Percentiles rank a stretch among this genome's conserved stretches.
These are phyloP conservation scores for Aphaenogaster floridana DNA, from an alignment of 1,140 invertebrate species.

Conservation along the genomic window DNA sequence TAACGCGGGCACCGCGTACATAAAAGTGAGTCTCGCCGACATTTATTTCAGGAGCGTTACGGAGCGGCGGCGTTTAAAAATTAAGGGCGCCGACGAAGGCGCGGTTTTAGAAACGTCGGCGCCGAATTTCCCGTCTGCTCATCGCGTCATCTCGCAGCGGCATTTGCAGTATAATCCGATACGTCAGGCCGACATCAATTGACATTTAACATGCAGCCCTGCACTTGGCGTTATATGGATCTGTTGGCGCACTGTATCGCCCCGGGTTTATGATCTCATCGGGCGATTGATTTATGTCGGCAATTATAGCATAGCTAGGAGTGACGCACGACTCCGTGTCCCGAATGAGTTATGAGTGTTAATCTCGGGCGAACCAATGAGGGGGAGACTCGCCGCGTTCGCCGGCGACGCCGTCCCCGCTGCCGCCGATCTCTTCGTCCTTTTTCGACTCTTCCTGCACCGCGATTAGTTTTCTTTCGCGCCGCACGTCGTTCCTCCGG, in stretches of 20 bases:
- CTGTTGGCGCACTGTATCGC: slow-evolving; percentile 83
- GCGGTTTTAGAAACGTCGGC: slow-evolving; percentile 14
- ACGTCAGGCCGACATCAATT: slow-evolving; percentile 80
- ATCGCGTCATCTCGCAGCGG: slow-evolving; percentile 71
- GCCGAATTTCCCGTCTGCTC: slow-evolving; percentile 23
- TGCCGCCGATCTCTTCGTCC: slow-evolving; percentile 38
- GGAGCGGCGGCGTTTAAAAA: neutral
- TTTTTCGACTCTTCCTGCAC: slow-evolving; percentile 47
- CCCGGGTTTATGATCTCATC: slow-evolving; percentile 87
- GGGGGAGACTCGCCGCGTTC: slow-evolving; percentile 57
- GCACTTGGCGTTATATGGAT: slow-evolving; percentile 83
- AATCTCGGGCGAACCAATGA: slow-evolving; percentile 84
- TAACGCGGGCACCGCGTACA: neutral
- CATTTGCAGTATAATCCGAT: slow-evolving; percentile 75
- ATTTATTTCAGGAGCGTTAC: neutral
- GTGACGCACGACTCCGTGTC: slow-evolving; percentile 85
- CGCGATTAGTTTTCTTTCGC: slow-evolving; percentile 39
- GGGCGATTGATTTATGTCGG: slow-evolving; percentile 87
- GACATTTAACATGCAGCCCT: slow-evolving; percentile 85
- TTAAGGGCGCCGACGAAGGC: neutral
- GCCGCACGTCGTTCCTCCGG: slow-evolving; percentile 32
- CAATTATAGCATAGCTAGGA: slow-evolving; percentile 86
- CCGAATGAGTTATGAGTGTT: slow-evolving; percentile 86
- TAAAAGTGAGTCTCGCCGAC: neutral
- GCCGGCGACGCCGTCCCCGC: slow-evolving; percentile 1